Conservation (phyloP, 2,797 vertebrate species). For the Falco columbarius region DNA sequence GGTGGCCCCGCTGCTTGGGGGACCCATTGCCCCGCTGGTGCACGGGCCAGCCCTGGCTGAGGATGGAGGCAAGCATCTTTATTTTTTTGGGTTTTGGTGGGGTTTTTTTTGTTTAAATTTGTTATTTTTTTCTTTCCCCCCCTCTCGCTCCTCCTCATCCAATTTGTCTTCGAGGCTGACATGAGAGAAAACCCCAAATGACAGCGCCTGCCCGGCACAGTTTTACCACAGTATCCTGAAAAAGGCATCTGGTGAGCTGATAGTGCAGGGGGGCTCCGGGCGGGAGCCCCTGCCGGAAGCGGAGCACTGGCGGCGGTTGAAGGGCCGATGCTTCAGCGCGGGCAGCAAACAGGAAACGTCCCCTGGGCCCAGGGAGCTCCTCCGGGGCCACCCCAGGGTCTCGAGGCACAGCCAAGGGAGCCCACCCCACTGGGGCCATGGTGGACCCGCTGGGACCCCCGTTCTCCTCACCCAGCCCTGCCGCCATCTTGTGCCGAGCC, state of each 20-base stretch:
- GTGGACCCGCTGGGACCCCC: rapidly evolving
- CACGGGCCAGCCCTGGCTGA: background rate
- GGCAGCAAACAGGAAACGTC: constrained; percentile 79
- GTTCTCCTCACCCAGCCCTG: background rate
- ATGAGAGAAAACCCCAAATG: constrained; percentile 82
- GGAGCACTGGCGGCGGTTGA: constrained; percentile 75
- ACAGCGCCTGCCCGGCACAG: constrained; percentile 79
- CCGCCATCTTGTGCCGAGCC: background rate
- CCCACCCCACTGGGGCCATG: background rate
- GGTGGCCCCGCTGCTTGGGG: background rate
- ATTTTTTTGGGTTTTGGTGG: background rate
- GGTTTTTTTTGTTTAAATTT: background rate
- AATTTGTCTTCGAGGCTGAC: constrained; percentile 84
- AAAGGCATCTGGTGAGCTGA: constrained; percentile 87
- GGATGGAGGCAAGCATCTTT: constrained; percentile 14
- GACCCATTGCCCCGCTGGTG: background rate
- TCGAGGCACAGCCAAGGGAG: background rate
- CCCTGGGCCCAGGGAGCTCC: constrained; percentile 16
- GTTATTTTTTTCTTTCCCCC: background rate
- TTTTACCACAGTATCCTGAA: constrained; percentile 96
- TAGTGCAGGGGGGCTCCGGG: constrained; percentile 77
- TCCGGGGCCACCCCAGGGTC: constrained; percentile 1
- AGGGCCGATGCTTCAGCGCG: constrained; percentile 69
- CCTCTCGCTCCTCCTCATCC: constrained; percentile 47
- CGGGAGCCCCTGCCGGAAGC: constrained; percentile 82